A percentile compares a stretch with the other conserved stretches of the same genome.
These are phyloP conservation scores for Drosophila micromelanica DNA, from an alignment of 1,140 invertebrate species.

Conservation along the genomic window DNA sequence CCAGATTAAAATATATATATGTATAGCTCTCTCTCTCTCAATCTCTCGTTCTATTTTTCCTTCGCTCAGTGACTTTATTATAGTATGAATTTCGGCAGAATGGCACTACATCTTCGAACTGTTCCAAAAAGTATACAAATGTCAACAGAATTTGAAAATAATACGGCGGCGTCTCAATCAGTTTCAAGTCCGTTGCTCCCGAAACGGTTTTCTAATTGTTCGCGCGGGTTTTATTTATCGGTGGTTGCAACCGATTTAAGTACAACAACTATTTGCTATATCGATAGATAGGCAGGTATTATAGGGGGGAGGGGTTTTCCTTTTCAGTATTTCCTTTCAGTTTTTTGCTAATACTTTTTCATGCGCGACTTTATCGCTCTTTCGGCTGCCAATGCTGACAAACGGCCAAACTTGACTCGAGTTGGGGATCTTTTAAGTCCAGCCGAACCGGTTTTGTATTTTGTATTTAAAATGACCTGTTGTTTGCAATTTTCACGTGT, in stretches of 20 bases:
- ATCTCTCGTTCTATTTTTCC: conserved; percentile 22
- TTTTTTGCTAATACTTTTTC: conserved; percentile 73
- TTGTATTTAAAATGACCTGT: conserved; percentile 28
- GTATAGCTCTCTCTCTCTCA: conserved; percentile 33
- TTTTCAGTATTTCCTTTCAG: conserved; percentile 50
- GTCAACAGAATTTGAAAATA: conserved; percentile 9
- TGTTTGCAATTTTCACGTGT: conserved; percentile 53
- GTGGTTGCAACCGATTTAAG: conserved; percentile 42
- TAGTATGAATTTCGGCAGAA: conserved; percentile 72
- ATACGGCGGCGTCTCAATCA: conserved; percentile 41
- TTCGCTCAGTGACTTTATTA: conserved; percentile 34
- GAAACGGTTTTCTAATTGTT: conserved; percentile 60
- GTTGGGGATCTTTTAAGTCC: conserved; percentile 23
- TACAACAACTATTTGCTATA: conserved; percentile 63
- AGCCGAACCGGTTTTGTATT: conserved; percentile 26
- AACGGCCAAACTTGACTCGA: conserved; percentile 11
- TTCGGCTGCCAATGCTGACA: not conserved
- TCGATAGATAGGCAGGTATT: conserved; percentile 24
- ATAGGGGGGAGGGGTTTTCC: conserved; percentile 9
- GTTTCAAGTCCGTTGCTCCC: conserved; percentile 52
- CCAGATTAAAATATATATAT: conserved; percentile 16
- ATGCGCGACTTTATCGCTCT: conserved; percentile 1
- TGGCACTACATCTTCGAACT: conserved; percentile 76
- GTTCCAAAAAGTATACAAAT: conserved; percentile 34
- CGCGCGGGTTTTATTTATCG: conserved; percentile 27